These are phyloP conservation scores for Hylia prasina DNA, from an alignment of 2,113 vertebrate genomes.

Conservation along the genomic window DNA sequence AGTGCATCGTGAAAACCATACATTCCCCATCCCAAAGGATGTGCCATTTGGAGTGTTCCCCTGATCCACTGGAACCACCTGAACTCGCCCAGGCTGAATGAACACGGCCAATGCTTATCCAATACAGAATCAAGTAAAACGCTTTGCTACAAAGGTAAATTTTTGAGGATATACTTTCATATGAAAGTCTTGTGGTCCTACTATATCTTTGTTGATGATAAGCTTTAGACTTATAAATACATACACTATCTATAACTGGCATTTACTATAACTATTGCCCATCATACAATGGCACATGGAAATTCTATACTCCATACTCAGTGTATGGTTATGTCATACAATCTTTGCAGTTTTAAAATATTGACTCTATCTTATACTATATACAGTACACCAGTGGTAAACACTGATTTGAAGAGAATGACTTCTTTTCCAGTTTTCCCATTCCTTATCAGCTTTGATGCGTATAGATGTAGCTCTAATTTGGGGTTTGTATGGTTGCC, in stretches of 20 bases:
- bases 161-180: constrained; percentile 71
- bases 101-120: constrained; percentile 60
- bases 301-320: constrained; percentile 47
- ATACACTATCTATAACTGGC: constrained; percentile 60
- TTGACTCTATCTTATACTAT: constrained; percentile 53
- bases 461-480: background rate
- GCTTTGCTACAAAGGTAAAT: constrained; percentile 73
- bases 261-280: constrained; percentile 54
- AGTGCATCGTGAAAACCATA: constrained; percentile 60
- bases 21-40: constrained; percentile 58
- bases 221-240: constrained; percentile 56
- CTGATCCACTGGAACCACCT: constrained; percentile 64
- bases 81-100: constrained; percentile 59
- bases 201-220: constrained; percentile 64
- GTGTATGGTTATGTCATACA: constrained; percentile 53
- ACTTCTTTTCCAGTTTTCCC: constrained; percentile 2
- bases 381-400: constrained; percentile 60
- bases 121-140: constrained; percentile 70
- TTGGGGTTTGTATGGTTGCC: constrained; percentile 10
- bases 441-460: background rate
- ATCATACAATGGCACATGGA: constrained; percentile 64
- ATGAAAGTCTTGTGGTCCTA: constrained; percentile 65
- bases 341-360: constrained; percentile 55
- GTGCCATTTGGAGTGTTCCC: constrained; percentile 63
- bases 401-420: constrained; percentile 47